Percentiles rank a stretch among this genome's conserved stretches.
Conservation (phyloP, 2,888 invertebrate genomes). For the Penaeus monodon region DNA sequence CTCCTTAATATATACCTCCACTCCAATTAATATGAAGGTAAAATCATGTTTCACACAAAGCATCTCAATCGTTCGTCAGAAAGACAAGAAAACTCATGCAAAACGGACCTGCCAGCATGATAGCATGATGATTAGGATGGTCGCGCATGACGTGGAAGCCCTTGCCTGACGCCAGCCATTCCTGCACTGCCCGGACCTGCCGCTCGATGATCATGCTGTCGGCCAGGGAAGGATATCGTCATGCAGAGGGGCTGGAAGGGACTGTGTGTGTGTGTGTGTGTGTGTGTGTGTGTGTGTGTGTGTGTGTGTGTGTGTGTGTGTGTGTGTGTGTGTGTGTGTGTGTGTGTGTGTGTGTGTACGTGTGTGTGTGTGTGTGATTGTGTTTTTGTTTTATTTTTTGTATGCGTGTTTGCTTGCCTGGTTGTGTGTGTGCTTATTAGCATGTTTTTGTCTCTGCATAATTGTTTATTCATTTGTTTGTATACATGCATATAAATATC, state of each 20-base stretch:
- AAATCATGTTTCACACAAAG: not conserved
- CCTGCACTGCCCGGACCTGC: slow-evolving; percentile 58
- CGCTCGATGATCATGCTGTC: slow-evolving; percentile 51
- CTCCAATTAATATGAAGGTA: too few species aligned
- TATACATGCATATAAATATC: too few species aligned
- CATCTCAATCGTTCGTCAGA: not conserved
- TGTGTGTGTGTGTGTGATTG: too few species aligned
- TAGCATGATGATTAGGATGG: slow-evolving; percentile 55
- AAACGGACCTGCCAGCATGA: slow-evolving; percentile 52
- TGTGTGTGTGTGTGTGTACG: too few species aligned
- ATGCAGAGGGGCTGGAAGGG: not conserved
- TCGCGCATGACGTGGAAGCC: slow-evolving; percentile 64
- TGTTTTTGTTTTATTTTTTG: too few species aligned
- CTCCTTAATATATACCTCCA: too few species aligned
- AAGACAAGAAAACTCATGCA: not conserved
- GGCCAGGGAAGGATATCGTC: not conserved
- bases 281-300: not conserved
- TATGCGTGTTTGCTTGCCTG: too few species aligned
- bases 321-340: too few species aligned
- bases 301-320: too few species aligned
- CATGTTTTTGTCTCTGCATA: too few species aligned
- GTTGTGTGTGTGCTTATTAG: too few species aligned
- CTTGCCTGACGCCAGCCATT: slow-evolving; percentile 52
- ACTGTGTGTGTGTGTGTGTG: not conserved
- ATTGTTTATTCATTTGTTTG: too few species aligned